A percentile compares a stretch with the other conserved stretches of the same genome.
phyloP scores from a whole-genome alignment of 2,888 invertebrate genomes.

The Pharmacophagus antenor region DNA sequence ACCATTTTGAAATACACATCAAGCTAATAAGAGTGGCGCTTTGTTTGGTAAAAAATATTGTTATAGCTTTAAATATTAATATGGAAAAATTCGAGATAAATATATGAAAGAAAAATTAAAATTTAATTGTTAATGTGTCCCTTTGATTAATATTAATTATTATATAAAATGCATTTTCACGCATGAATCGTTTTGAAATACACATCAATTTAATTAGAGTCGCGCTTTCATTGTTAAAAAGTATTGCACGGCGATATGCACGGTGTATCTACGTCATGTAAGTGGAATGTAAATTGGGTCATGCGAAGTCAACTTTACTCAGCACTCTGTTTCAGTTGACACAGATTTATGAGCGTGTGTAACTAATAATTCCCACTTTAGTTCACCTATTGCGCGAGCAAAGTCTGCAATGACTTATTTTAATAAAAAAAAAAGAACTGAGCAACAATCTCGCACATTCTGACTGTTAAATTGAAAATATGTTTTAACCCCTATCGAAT shows the following conservation, averaged over 20 bases:
- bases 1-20: slow-evolving; percentile 14
- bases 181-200: slow-evolving; percentile 12
- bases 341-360: slow-evolving; percentile 29
- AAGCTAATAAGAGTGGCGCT: slow-evolving; percentile 12
- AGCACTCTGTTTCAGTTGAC: slow-evolving; percentile 29
- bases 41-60: slow-evolving; percentile 22
- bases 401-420: slow-evolving; percentile 9
- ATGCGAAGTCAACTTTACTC: slow-evolving; percentile 31
- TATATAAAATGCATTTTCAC: slow-evolving; percentile 2
- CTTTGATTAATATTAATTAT: not conserved
- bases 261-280: slow-evolving; percentile 11
- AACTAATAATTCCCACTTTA: slow-evolving; percentile 26
- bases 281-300: slow-evolving; percentile 31
- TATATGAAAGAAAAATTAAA: too few relatives aligned
- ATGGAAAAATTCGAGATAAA: too few relatives aligned
- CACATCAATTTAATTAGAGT: slow-evolving; percentile 15
- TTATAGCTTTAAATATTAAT: too few relatives aligned
- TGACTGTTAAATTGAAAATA: not conserved
- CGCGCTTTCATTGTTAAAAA: slow-evolving; percentile 14
- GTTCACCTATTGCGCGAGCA: slow-evolving; percentile 12
- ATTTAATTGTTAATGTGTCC: too few relatives aligned
- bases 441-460: not conserved
- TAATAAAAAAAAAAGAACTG: slow-evolving; percentile 7
- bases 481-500: too few relatives aligned
- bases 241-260: slow-evolving; percentile 24